A percentile compares a stretch with the other conserved stretches of the same genome.
These are phyloP conservation scores for Axis porcinus DNA, from an alignment of 2,113 vertebrate species.

Conservation along the genomic window DNA sequence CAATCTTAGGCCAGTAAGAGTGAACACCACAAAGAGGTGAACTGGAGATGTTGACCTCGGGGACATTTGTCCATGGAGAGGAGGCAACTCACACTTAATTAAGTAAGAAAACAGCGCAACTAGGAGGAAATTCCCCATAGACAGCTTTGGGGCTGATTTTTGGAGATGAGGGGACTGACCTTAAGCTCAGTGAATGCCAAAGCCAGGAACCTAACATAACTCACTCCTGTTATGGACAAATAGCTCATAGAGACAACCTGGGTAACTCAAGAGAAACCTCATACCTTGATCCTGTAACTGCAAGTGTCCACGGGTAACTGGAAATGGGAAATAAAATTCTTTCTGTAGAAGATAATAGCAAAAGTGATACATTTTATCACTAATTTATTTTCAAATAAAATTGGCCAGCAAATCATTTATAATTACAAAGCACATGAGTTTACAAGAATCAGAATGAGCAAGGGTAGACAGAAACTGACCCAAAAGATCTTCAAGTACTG, in stretches of 20 bases:
- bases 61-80: background rate
- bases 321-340: background rate
- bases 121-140: background rate
- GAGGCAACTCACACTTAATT: no score
- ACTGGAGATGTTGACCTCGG: background rate
- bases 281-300: background rate
- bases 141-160: background rate
- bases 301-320: background rate
- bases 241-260: background rate
- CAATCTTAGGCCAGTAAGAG: background rate
- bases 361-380: background rate
- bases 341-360: background rate
- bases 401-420: background rate
- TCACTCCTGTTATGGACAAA: no score
- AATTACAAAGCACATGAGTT: background rate
- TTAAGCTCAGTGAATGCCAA: background rate
- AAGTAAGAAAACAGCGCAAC: fast-evolving
- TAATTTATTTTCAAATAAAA: background rate
- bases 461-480: background rate
- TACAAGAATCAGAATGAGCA: background rate
- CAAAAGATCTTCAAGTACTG: background rate
- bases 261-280: background rate
- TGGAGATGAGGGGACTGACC: background rate
- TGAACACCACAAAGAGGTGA: background rate
- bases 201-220: background rate